Evolutionary conservation across 2,113 vertebrate species (phyloP).

Genomic region (Callipepla squamata): DNA sequence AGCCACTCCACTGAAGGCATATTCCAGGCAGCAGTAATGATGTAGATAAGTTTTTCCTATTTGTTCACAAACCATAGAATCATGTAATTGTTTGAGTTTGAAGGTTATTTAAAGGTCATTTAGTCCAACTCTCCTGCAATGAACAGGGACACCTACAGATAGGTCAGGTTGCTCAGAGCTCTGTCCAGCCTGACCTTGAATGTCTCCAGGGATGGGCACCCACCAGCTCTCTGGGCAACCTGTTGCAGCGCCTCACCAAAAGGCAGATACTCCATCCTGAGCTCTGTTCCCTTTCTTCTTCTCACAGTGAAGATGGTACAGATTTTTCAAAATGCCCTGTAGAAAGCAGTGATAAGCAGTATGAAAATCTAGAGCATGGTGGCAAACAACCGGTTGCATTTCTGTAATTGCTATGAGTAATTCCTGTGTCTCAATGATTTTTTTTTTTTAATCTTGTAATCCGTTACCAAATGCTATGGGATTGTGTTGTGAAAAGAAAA

Average conservation of each 20-base stretch:
- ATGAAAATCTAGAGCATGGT: background rate
- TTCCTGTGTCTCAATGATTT: background rate
- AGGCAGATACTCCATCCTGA: background rate
- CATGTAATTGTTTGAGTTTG: too few relatives aligned
- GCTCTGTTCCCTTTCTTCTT: background rate
- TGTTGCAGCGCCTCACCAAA: too few relatives aligned
- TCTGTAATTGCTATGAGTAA: background rate
- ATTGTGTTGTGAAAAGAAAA: background rate
- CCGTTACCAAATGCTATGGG: background rate
- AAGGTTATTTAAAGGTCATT: too few relatives aligned
- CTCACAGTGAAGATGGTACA: background rate
- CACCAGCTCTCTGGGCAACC: too few relatives aligned
- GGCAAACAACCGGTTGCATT: background rate
- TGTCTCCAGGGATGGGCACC: too few relatives aligned
- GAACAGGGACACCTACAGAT: too few relatives aligned
- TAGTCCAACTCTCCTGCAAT: too few relatives aligned
- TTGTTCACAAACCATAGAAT: background rate
- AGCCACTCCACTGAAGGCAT: background rate
- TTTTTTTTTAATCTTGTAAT: background rate
- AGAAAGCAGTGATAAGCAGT: background rate
- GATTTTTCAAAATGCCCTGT: background rate
- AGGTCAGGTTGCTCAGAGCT: too few relatives aligned
- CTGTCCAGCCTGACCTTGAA: too few relatives aligned
- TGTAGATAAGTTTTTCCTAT: background rate
- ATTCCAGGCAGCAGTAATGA: background rate